A percentile compares a stretch with the other conserved stretches of the same genome.
These are phyloP conservation scores for Cataglyphis cursor DNA, from an alignment of 2,888 invertebrate genomes.

Conservation along the genomic window DNA sequence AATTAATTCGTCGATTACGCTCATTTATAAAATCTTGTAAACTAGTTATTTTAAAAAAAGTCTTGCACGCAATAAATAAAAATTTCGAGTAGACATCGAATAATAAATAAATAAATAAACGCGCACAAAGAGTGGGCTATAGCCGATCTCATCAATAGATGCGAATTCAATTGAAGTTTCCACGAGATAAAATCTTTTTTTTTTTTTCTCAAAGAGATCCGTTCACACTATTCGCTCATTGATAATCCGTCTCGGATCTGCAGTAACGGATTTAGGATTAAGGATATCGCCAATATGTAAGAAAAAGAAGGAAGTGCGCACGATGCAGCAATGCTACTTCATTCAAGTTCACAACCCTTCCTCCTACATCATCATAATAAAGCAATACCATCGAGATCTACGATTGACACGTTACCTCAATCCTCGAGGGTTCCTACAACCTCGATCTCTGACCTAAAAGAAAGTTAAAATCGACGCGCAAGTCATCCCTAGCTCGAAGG, in stretches of 20 bases:
- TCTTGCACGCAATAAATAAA: not conserved
- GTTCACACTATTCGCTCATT: not conserved
- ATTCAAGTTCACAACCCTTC: slow-evolving; percentile 44
- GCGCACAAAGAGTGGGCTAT: not conserved
- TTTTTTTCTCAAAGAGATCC: not conserved
- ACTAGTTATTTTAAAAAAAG: not conserved
- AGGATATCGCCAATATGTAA: slow-evolving; percentile 17
- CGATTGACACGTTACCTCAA: slow-evolving; percentile 51
- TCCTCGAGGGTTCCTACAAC: slow-evolving; percentile 37
- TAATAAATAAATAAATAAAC: slow-evolving; percentile 15
- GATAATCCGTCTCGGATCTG: not conserved
- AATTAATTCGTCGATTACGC: not conserved
- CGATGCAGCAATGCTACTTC: slow-evolving; percentile 50
- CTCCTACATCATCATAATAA: slow-evolving; percentile 26
- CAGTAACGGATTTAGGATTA: slow-evolving; percentile 27
- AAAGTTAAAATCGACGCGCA: slow-evolving; percentile 35
- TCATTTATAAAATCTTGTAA: no score
- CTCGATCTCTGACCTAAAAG: slow-evolving; percentile 41
- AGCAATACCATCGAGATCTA: slow-evolving; percentile 47
- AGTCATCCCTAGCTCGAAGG: not conserved
- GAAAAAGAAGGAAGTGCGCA: slow-evolving; percentile 31
- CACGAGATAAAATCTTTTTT: not conserved
- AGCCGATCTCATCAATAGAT: not conserved
- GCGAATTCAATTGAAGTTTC: not conserved
- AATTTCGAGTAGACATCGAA: not conserved